Evolutionary conservation across 2,113 vertebrate genomes (phyloP), one percentile per base, ranked within the genome.

Genomic region (Ceyx cyanopectus): DNA sequence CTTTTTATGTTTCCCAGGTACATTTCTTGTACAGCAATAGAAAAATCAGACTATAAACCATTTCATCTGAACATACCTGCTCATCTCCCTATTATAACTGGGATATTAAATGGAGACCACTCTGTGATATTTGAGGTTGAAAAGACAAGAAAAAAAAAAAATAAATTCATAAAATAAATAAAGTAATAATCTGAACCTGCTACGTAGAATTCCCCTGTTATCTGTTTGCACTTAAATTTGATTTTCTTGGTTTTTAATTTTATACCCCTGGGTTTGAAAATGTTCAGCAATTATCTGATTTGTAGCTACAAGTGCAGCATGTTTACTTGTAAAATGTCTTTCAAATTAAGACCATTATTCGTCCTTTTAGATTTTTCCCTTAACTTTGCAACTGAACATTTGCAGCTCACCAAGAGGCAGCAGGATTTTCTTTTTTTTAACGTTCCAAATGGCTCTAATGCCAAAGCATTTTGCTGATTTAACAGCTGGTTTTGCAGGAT

Each of bases 191-290:
- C 66, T 48, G 24, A 82, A 63, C 4, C 6, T 46, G 66, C 53
- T 92, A 27, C 12, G 90, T 91, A 56, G 50, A 74, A 77, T 83
- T 88, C 10, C 12, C n/a, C 29, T 51, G 13, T 40, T 70, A 82
- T 93, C 93, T 96, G 32, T 91, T 80, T 87, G 48, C 56, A 91
- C 21, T 87, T 74, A 57, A 51, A 93, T 91, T 80, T 94, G 15
- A 79, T 91, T 91, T 93, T 88, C 81, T 91, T 93, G 58, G 41
- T 87, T 95, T 95, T 92, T 90, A 92, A 90, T 89, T 94, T 93
- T 85, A 85, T 89, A 80, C 63, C 68, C 37, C 41, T 16, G 66
- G 22, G 53, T 81, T 90, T 86, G 86, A 91, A 95, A 92, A 94
- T 66, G 63, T 85, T 89, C 72, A 91, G 72, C 78, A 92, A 93